Evolutionary conservation across 2,113 vertebrate species (phyloP).

Genomic region (Loxodonta africana): DNA sequence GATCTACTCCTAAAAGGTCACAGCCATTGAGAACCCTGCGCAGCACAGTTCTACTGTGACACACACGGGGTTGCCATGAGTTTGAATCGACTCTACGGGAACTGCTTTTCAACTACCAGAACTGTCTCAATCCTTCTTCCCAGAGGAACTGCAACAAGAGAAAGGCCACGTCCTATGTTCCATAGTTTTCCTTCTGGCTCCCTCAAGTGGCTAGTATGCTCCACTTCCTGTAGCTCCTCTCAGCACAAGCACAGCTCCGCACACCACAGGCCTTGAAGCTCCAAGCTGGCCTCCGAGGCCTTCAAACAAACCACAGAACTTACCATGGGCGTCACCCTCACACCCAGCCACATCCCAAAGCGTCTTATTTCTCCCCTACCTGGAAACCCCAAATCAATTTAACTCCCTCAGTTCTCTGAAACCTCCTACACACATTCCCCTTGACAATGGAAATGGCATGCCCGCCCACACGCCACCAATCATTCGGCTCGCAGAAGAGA

Average conservation of each 20-base stretch:
- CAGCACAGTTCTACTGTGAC: not conserved
- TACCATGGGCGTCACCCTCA: not conserved
- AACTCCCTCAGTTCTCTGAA: not conserved
- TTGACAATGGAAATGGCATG: not conserved
- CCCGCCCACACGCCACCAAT: not conserved
- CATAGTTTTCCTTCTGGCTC: not conserved
- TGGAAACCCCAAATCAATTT: not conserved
- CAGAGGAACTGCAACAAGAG: not conserved
- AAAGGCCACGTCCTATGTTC: not conserved
- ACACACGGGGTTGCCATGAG: not conserved
- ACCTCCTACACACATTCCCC: not conserved
- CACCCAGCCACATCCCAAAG: not conserved
- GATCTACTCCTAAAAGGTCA: not conserved
- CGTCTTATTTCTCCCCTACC: not conserved
- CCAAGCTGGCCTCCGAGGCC: not conserved
- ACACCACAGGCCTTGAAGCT: not conserved
- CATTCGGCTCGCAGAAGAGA: not conserved
- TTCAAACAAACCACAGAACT: not conserved
- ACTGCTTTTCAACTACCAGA: slow-evolving; percentile 13
- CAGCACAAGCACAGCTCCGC: not conserved
- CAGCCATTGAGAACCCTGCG: not conserved
- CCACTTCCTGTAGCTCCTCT: not conserved
- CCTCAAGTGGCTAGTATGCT: not conserved
- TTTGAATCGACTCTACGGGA: not conserved
- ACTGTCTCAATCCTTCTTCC: not conserved